Evolutionary conservation across 2,888 invertebrate genomes (phyloP).

Genomic region (Lasioglossum morio): DNA sequence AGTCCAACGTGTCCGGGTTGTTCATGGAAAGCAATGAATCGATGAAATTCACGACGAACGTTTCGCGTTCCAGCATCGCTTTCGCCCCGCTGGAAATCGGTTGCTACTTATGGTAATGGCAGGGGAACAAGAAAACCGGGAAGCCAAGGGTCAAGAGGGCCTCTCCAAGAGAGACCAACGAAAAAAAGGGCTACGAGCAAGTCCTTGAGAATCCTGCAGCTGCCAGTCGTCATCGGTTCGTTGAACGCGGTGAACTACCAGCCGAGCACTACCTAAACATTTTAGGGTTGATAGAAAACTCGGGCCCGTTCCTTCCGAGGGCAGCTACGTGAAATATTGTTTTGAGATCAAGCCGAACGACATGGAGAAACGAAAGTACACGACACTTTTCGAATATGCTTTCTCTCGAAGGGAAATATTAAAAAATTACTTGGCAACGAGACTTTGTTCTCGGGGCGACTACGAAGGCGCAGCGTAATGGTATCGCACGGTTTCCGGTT

Average conservation of each 20-base stretch:
- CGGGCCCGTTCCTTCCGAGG: slow-evolving; percentile 54
- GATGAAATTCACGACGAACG: slow-evolving; percentile 38
- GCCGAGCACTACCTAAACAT: not conserved
- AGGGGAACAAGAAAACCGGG: slow-evolving; percentile 47
- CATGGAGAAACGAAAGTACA: too few relatives aligned
- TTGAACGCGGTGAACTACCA: slow-evolving; percentile 37
- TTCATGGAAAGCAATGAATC: slow-evolving; percentile 39
- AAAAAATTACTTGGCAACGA: not conserved
- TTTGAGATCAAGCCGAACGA: too few relatives aligned
- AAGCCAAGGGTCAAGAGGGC: slow-evolving; percentile 61
- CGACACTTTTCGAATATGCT: too few relatives aligned
- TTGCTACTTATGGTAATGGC: slow-evolving; percentile 46
- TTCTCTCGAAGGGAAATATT: too few relatives aligned
- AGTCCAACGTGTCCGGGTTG: slow-evolving; percentile 2
- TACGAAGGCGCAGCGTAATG: not conserved
- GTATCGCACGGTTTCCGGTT: not conserved
- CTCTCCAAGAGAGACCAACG: slow-evolving; percentile 15
- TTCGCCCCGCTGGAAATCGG: slow-evolving; percentile 42
- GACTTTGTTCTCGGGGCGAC: not conserved
- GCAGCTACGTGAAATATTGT: too few relatives aligned
- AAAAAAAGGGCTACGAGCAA: slow-evolving; percentile 39
- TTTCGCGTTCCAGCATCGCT: slow-evolving; percentile 21
- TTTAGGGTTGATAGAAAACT: slow-evolving; percentile 42
- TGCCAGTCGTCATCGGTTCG: slow-evolving; percentile 68
- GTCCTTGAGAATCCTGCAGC: slow-evolving; percentile 72